Base-by-base conservation (phyloP, 2,113 vertebrate genomes). In the Pseudolaguvia tuberculata region DNA sequence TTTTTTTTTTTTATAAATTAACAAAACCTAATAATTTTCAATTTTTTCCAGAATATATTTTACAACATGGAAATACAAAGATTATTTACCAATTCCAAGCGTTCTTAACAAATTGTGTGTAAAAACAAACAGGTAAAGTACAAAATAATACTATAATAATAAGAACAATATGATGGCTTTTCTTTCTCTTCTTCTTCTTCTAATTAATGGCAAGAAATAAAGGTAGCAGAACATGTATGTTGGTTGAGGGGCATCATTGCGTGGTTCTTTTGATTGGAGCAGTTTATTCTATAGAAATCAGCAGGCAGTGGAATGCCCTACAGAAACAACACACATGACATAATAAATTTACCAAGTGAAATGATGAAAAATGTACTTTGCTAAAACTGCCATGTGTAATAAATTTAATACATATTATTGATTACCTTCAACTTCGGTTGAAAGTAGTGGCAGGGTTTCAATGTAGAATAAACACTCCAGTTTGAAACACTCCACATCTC, bases 151-250 rank as follows among this genome's bases (percentile, higher is more conserved):
- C 39, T 8, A 67, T 52, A 57, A 75, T 35, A 17, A 45, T n/a
- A 11, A 66, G 35, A 15, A 52, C 14, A 75, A 73, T 63, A 73
- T 23, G 21, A 45, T 29, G 29, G 29, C 31, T 42, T 4, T 42
- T 42, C 39, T 42, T 42, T 42, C 9, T 42, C 11, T 45, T 63
- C 2, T 23, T 63, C 1, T 42, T 45, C 8, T 15, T 47, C 8
- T 17, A 17, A 25, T 25, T 47, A 47, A 65, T 3, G 8, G 21
- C n/a, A 25, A 18, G 42, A 48, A 67, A 50, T 27, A 35, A 70
- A 70, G 67, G 50, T 70, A 70, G 67, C 67, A 70, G 67, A 53
- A 53, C 67, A 70, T 52, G 67, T 70, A 70, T 70, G 67, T 35
- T 53, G 67, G 67, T 70, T 21, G 55, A 72, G 48, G 15, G 27